Percentiles rank a stretch among this genome's conserved stretches.
Evolutionary conservation across 2,113 vertebrate species (phyloP).

Genomic region (Malaclemys terrapin): DNA sequence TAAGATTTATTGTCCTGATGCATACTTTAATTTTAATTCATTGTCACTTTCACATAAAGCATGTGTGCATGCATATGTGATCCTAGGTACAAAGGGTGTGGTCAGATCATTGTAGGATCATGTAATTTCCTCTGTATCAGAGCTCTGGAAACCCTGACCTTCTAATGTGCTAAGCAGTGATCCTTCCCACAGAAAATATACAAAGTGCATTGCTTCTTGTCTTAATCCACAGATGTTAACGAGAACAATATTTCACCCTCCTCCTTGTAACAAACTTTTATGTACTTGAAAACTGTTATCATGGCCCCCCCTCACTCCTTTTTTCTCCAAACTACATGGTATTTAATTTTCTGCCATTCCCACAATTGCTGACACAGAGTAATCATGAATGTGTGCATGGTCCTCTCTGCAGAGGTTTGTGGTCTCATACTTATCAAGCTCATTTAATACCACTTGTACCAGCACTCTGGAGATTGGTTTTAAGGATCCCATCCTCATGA

Average conservation of each 20-base stretch:
- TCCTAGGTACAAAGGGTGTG: neutral
- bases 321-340: neutral
- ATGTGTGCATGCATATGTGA: neutral
- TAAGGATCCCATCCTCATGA: neutral
- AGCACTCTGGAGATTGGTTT: neutral
- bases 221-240: no score
- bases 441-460: neutral
- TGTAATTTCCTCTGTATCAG: neutral
- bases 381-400: neutral
- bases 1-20: neutral
- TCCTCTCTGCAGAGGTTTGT: neutral
- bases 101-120: neutral
- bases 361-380: neutral
- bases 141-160: neutral
- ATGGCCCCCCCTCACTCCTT: no score
- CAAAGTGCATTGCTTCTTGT: neutral
- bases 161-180: neutral
- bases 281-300: no score
- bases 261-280: no score
- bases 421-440: neutral
- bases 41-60: neutral
- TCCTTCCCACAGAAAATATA: neutral
- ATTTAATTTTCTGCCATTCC: neutral
- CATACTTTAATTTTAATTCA: neutral
- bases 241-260: no score